These are phyloP conservation scores for Myotis brandtii DNA, from an alignment of 2,113 vertebrate species.

Conservation along the genomic window DNA sequence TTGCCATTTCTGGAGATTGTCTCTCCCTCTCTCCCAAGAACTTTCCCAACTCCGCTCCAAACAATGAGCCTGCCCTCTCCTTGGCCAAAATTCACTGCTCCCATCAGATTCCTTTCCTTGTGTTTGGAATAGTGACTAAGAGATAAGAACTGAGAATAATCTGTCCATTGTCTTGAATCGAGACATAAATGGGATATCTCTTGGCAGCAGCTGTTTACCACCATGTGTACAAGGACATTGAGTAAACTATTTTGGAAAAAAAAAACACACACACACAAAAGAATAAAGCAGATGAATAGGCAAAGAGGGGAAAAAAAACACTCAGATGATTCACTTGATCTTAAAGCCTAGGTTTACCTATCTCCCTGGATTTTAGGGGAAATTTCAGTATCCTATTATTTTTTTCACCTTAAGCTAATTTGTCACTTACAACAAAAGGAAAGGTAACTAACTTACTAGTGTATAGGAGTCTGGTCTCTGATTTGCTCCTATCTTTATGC, in stretches of 20 bases:
- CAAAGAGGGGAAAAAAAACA: not conserved
- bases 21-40: not conserved
- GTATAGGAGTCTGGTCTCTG: not conserved
- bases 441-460: not conserved
- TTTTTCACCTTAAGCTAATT: not conserved
- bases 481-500: not conserved
- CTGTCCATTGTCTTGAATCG: not conserved
- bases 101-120: not conserved
- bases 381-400: not conserved
- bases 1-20: slow-evolving; percentile 1
- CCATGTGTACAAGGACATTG: not conserved
- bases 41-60: not conserved
- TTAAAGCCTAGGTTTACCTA: not conserved
- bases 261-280: not conserved
- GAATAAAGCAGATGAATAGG: not conserved
- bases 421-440: not conserved
- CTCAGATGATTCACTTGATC: not conserved
- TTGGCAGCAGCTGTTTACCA: not conserved
- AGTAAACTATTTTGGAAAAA: not conserved
- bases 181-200: not conserved
- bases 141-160: not conserved
- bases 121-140: not conserved
- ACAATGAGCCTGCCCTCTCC: not conserved
- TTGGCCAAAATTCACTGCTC: not conserved
- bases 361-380: not conserved